Evolutionary conservation across 1,140 invertebrate species (phyloP), one percentile per base, ranked within the genome.

Genomic region (Drosophila lacertosa): DNA sequence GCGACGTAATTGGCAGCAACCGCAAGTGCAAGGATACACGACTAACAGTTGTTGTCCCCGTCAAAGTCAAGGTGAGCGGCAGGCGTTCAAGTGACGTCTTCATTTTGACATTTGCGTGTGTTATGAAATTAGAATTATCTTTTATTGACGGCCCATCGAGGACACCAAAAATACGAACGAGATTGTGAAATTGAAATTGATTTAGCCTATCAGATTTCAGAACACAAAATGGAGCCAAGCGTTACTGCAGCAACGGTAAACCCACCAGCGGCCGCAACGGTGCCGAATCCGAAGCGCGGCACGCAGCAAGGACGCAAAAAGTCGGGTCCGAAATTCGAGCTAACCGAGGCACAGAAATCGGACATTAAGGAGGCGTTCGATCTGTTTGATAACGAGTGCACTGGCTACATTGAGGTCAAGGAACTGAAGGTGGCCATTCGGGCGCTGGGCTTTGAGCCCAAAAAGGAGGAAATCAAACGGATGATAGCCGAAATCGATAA

Each of bases 301-400:
- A 77, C 68, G 6, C 77, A 78, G 11, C 89, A 80, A 5, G 86
- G 89, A 13, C 84, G 94, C 11, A 96, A 95, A 74, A 95, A 95
- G 86, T 93, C 91, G 16, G 91, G 93, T 2, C 93, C 94, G 1
- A 95, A 95, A 91, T 95, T 97, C 91, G 97, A 98, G 90, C 91
- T 99, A 13, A 95, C 94, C 26, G 96, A 97, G 63, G 96, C 98
- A 90, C 97, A 99, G 84, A 96, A 97, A 92, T 93, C 94, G 53
- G 98, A 99, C 90, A 98, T 99, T 55, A 96, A 97, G 92, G 97
- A 98, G 93, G 98, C 98, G 0, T 99, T 99, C 92, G 96, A 98
- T 93, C 91, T 99, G 11, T 99, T 99, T 93, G 98, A 99, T 92
- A 95, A 95, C 44, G 96, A 98, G 92, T 96, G 95, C 15, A 95